phyloP scores from a whole-genome alignment of 1,140 invertebrate species.

The Drosophila teissieri region DNA sequence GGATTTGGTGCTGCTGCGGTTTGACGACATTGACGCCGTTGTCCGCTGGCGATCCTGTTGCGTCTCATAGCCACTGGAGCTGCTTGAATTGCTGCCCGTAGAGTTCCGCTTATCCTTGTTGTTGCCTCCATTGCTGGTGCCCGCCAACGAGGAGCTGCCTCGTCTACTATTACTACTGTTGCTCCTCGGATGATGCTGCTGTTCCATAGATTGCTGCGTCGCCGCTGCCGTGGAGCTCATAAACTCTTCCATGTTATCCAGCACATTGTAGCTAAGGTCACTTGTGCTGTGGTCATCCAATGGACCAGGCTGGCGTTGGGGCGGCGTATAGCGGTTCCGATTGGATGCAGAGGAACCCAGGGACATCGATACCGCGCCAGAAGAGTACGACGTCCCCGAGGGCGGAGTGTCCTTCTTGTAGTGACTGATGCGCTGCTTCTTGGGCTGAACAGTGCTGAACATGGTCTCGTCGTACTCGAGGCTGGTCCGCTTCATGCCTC shows the following conservation, averaged over 20 bases:
- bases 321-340: constrained; percentile 68
- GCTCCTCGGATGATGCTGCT: constrained; percentile 44
- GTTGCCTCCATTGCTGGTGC: constrained; percentile 14
- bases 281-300: constrained; percentile 71
- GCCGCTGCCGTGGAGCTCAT: constrained; percentile 55
- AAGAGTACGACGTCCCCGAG: constrained; percentile 32
- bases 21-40: constrained; percentile 16
- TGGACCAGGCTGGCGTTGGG: constrained; percentile 59
- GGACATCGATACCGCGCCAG: constrained; percentile 9
- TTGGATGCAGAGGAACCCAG: constrained; percentile 39
- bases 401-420: constrained; percentile 86
- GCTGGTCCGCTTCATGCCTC: constrained; percentile 77
- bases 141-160: constrained; percentile 33
- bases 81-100: constrained; percentile 68
- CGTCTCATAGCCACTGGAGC: constrained; percentile 67
- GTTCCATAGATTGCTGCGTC: constrained; percentile 22
- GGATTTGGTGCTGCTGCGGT: constrained; percentile 45
- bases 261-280: constrained; percentile 78
- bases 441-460: constrained; percentile 85
- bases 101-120: constrained; percentile 69
- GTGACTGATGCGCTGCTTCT: constrained; percentile 93
- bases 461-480: constrained; percentile 87
- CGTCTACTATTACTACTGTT: constrained; percentile 24
- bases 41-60: constrained; percentile 61
- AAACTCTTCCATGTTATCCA: constrained; percentile 79